phyloP scores from a whole-genome alignment of 2,888 invertebrate species.

The Napeogenes sylphis region DNA sequence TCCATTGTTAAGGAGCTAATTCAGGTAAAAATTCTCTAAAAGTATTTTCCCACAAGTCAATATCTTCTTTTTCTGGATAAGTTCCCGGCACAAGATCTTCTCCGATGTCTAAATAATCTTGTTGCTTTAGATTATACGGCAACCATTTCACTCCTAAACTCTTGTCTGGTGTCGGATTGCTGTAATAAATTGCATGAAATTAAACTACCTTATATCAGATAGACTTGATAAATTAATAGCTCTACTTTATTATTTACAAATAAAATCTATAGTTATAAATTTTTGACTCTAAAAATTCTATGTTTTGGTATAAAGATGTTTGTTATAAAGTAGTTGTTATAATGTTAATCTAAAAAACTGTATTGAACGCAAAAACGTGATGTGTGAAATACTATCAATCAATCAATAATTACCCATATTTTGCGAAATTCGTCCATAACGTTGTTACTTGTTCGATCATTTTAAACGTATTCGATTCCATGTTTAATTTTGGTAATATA shows the following conservation, averaged over 20 bases:
- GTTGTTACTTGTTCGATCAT: conserved; percentile 47
- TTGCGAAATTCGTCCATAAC: conserved; percentile 63
- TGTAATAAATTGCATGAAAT: conserved; percentile 29
- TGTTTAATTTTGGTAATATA: conserved; percentile 33
- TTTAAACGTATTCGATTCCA: conserved; percentile 39
- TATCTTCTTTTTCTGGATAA: conserved; percentile 42
- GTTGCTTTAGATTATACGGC: conserved; percentile 40
- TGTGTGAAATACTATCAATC: no score
- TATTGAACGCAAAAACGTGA: no score
- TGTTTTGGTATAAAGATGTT: no score
- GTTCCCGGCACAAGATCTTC: conserved; percentile 35
- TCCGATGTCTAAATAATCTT: conserved; percentile 47
- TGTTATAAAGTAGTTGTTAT: no score
- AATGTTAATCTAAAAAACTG: no score
- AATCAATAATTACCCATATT: conserved; percentile 48
- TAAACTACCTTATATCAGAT: no score
- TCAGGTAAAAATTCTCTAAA: conserved; percentile 34
- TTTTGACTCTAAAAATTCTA: no score
- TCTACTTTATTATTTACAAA: no score
- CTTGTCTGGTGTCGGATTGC: conserved; percentile 50
- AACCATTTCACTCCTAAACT: conserved; percentile 42
- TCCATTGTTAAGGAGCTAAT: not conserved
- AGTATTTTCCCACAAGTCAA: conserved; percentile 46
- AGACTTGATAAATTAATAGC: no score
- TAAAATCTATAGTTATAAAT: no score